Evolutionary conservation across 2,113 vertebrate genomes (phyloP).

Genomic region (Thalassoma bifasciatum): DNA sequence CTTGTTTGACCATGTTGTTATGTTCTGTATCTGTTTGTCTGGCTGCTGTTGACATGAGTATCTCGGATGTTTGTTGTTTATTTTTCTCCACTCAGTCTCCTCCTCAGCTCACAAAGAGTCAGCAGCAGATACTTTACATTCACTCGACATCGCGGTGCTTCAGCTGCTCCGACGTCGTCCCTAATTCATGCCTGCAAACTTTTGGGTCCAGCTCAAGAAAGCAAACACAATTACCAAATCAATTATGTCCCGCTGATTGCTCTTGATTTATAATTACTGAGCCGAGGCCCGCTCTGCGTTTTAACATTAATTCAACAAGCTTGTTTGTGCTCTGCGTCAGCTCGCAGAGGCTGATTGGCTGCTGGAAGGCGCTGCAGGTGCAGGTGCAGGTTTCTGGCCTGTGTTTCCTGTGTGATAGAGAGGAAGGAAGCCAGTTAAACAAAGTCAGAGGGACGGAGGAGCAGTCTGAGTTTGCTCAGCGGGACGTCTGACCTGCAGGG

Average conservation of each 20-base stretch:
- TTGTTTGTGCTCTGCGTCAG: constrained; percentile 60
- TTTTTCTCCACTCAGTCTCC: background rate
- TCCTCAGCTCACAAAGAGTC: background rate
- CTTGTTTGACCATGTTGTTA: no score
- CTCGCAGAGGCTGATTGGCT: constrained; percentile 53
- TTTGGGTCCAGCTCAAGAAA: constrained; percentile 68
- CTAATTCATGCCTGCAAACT: constrained; percentile 60
- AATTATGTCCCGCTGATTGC: constrained; percentile 78
- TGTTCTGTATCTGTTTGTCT: no score
- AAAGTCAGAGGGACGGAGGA: constrained; percentile 10
- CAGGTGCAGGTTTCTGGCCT: constrained; percentile 61
- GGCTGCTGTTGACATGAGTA: no score
- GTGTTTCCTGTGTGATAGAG: constrained; percentile 19
- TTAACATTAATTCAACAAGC: constrained; percentile 78
- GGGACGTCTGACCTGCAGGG: constrained; percentile 3
- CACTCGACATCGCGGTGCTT: constrained; percentile 37
- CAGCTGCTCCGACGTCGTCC: constrained; percentile 44
- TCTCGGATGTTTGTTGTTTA: background rate
- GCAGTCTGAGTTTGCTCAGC: constrained; percentile 3
- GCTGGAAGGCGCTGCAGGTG: constrained; percentile 56
- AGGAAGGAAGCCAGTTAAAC: constrained; percentile 10
- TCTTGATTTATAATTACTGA: constrained; percentile 78
- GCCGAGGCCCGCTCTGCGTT: constrained; percentile 62
- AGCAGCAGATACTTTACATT: constrained; percentile 33
- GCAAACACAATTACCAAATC: constrained; percentile 80